phyloP scores from a whole-genome alignment of 2,113 vertebrate genomes.

The Hydrolagus affinis region DNA sequence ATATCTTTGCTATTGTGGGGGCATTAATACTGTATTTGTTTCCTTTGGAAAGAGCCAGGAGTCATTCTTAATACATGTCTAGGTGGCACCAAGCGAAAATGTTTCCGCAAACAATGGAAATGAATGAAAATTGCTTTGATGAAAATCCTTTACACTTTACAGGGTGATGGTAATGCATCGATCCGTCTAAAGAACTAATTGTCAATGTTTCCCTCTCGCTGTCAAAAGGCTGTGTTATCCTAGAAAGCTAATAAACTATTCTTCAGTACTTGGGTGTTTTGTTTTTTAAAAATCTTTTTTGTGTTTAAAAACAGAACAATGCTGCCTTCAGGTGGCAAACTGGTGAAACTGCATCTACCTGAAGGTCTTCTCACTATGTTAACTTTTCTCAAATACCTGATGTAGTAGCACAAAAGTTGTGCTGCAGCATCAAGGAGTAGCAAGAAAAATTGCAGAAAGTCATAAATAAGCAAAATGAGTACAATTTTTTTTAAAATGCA shows the following conservation, averaged over 20 bases:
- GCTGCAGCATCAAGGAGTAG: no score
- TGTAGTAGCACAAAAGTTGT: background rate
- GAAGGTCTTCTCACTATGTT: background rate
- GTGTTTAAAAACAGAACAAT: background rate
- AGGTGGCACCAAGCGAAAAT: background rate
- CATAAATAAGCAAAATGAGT: no score
- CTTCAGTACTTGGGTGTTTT: background rate
- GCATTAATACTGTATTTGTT: background rate
- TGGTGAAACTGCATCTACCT: background rate
- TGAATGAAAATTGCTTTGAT: background rate
- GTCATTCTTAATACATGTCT: background rate
- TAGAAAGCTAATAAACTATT: slow-evolving; percentile 10
- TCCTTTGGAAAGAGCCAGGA: background rate
- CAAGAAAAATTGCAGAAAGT: no score
- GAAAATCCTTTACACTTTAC: background rate
- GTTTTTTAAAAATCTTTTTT: background rate
- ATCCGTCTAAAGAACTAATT: background rate
- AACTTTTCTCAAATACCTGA: background rate
- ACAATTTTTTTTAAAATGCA: no score
- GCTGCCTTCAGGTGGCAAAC: background rate
- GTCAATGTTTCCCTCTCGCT: background rate
- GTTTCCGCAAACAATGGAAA: background rate
- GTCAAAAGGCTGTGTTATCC: background rate
- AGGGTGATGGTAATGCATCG: background rate
- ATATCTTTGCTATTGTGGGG: background rate